Percentiles rank a stretch among this genome's conserved stretches.
Conservation (phyloP, 2,888 invertebrate genomes). For the Oscheius myriophilus region DNA sequence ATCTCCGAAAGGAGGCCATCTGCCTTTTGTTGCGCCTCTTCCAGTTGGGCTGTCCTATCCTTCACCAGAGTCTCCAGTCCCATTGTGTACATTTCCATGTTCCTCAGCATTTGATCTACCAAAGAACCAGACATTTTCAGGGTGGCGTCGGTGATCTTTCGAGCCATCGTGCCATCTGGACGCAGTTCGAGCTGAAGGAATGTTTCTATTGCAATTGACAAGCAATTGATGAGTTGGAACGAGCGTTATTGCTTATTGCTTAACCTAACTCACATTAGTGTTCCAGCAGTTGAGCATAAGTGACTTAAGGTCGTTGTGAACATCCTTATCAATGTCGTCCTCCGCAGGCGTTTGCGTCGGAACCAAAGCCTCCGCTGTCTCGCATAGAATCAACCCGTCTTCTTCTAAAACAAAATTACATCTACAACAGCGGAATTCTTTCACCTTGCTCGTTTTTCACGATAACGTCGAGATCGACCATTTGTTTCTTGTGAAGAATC, state of each 20-base stretch:
- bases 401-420: slow-evolving; percentile 36
- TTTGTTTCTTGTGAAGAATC: slow-evolving; percentile 48
- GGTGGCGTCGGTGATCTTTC: slow-evolving; percentile 67
- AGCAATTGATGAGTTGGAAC: not conserved
- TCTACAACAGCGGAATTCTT: not conserved
- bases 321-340: slow-evolving; percentile 33
- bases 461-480: slow-evolving; percentile 45
- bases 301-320: slow-evolving; percentile 60
- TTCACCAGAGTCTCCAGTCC: slow-evolving; percentile 59
- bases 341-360: slow-evolving; percentile 47
- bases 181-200: slow-evolving; percentile 34
- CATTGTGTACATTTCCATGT: slow-evolving; percentile 61
- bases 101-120: slow-evolving; percentile 68
- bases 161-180: slow-evolving; percentile 57
- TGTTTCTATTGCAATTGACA: not conserved
- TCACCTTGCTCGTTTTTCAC: slow-evolving; percentile 6
- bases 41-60: slow-evolving; percentile 59
- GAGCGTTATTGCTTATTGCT: no score
- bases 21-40: slow-evolving; percentile 55
- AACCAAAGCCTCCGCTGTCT: slow-evolving; percentile 51
- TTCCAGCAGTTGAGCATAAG: slow-evolving; percentile 55
- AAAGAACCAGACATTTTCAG: slow-evolving; percentile 68
- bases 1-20: slow-evolving; percentile 63
- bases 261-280: slow-evolving; percentile 23
- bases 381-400: slow-evolving; percentile 57